These are phyloP conservation scores for Mus caroli DNA, from an alignment of 2,797 vertebrate species.

Conservation along the genomic window DNA sequence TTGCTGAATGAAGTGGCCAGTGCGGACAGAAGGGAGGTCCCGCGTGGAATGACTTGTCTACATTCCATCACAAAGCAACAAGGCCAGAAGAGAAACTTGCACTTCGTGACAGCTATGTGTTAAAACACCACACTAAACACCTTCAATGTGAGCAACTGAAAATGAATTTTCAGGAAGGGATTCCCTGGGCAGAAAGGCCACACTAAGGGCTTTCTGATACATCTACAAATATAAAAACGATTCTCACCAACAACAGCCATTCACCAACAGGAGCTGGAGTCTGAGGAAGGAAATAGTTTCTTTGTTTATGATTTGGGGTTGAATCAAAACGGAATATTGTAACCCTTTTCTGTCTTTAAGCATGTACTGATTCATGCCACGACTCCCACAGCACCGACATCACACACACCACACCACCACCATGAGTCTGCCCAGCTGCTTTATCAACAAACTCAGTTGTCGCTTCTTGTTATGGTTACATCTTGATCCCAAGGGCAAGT, in stretches of 20 bases:
- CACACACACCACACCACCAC: not conserved
- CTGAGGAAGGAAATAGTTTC: not conserved
- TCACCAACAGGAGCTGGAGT: not conserved
- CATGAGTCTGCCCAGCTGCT: not conserved
- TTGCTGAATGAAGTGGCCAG: not conserved
- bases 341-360: not conserved
- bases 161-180: not conserved
- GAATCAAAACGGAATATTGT: not conserved
- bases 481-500: constrained; percentile 75
- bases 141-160: not conserved
- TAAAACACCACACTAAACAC: not conserved
- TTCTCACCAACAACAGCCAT: not conserved
- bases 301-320: not conserved
- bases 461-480: constrained; percentile 75
- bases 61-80: not conserved
- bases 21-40: not conserved
- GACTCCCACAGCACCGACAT: not conserved
- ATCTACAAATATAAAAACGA: not conserved
- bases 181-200: not conserved
- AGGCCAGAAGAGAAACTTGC: not conserved
- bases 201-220: not conserved
- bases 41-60: not conserved
- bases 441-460: constrained; percentile 64
- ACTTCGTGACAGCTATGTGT: not conserved
- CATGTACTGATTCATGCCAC: not conserved